phyloP scores from a whole-genome alignment of 1,140 invertebrate species.

The Drosophila pruinosa region DNA sequence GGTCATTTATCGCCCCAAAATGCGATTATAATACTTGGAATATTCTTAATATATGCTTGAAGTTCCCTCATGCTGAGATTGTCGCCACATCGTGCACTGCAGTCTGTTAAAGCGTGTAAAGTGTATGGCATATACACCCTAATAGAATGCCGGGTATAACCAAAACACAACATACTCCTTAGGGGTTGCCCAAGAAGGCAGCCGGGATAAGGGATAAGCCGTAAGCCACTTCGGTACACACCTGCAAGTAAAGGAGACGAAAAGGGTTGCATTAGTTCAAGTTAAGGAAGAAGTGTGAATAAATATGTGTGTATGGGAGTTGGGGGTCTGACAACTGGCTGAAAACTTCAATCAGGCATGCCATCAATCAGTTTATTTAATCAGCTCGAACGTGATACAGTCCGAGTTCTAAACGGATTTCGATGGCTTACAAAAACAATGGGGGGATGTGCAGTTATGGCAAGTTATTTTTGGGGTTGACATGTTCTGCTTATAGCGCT shows the following conservation, averaged over 20 bases:
- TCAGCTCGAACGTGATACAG: conserved; percentile 20
- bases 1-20: conserved; percentile 73
- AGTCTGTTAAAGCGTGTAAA: conserved; percentile 74
- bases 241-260: conserved; percentile 61
- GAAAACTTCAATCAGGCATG: conserved; percentile 71
- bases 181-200: conserved; percentile 34
- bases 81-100: conserved; percentile 6
- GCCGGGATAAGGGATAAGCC: conserved; percentile 11
- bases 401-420: conserved; percentile 11
- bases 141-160: conserved; percentile 11
- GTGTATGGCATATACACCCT: conserved; percentile 46
- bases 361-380: conserved; percentile 71
- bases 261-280: conserved; percentile 75
- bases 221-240: conserved; percentile 64
- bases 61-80: conserved; percentile 57
- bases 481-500: no score
- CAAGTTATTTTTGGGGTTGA: background rate
- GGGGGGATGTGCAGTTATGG: background rate
- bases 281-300: conserved; percentile 20
- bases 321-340: conserved; percentile 29
- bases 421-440: conserved; percentile 6
- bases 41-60: conserved; percentile 37
- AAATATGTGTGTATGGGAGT: background rate
- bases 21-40: conserved; percentile 75
- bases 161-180: conserved; percentile 1